These are phyloP conservation scores for Anomalospiza imberbis DNA, from an alignment of 2,797 vertebrate species.

Conservation along the genomic window DNA sequence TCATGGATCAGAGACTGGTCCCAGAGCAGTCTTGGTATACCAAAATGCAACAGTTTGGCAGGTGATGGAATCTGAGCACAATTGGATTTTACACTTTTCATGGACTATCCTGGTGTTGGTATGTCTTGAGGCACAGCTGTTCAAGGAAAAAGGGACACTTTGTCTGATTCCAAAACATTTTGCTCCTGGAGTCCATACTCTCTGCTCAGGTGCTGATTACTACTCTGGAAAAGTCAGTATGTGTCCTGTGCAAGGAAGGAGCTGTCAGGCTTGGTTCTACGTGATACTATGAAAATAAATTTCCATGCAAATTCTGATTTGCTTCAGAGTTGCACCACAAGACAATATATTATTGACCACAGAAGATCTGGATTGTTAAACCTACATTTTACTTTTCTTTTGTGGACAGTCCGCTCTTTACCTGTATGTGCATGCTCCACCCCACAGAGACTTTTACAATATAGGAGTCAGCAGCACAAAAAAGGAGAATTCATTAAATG, in stretches of 20 bases:
- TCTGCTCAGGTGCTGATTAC: background rate
- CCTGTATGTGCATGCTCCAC: background rate
- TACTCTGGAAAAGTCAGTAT: background rate
- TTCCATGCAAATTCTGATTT: background rate
- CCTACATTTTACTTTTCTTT: background rate
- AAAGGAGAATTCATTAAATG: background rate
- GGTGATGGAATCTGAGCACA: background rate
- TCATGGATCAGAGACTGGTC: background rate
- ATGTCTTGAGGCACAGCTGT: background rate
- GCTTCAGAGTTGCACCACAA: background rate
- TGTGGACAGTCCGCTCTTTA: background rate
- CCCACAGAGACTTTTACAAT: background rate
- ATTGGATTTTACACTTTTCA: background rate
- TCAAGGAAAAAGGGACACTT: background rate
- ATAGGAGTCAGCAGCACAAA: background rate
- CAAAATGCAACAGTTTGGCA: background rate
- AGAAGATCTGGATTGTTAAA: background rate
- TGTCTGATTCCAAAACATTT: background rate
- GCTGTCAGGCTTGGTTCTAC: background rate
- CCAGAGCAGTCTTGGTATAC: background rate
- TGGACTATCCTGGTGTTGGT: background rate
- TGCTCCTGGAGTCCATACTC: background rate
- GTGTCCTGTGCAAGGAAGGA: background rate
- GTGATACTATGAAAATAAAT: background rate
- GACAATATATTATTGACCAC: background rate